phyloP scores from a whole-genome alignment of 2,113 vertebrate genomes.

The Eudorcas thomsonii region DNA sequence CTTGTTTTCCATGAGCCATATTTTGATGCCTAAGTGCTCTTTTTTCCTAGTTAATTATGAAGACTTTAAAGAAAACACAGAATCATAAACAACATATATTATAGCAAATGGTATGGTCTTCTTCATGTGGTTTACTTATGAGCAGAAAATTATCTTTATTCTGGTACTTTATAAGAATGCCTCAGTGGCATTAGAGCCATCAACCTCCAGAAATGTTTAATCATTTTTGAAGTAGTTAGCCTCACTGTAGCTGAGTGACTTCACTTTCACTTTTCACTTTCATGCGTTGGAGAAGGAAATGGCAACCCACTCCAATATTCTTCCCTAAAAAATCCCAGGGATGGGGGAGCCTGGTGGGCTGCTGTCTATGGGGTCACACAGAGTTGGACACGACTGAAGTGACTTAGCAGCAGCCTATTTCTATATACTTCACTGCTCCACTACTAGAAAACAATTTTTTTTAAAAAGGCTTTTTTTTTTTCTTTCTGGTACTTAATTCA shows the following conservation, averaged over 20 bases:
- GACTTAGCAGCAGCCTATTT: background rate
- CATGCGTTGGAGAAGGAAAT: too few relatives aligned
- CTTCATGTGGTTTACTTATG: background rate
- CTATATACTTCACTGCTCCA: background rate
- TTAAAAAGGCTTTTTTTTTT: background rate
- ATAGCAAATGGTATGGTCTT: background rate
- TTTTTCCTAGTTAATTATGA: background rate
- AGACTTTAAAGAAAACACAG: background rate
- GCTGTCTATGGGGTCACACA: too few relatives aligned
- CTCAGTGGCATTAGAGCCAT: background rate
- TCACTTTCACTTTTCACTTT: too few relatives aligned
- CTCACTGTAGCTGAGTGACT: background rate
- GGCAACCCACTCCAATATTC: too few relatives aligned
- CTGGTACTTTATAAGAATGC: background rate
- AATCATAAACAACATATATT: background rate
- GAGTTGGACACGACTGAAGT: accelerated
- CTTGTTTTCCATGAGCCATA: background rate
- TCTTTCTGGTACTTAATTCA: background rate
- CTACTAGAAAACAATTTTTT: background rate
- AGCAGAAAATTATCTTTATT: background rate
- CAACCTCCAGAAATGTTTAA: background rate
- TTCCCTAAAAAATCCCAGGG: too few relatives aligned
- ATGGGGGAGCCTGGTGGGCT: too few relatives aligned
- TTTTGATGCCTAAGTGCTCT: background rate
- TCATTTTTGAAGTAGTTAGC: background rate